Base-by-base conservation (phyloP, 2,797 vertebrate species). In the Sphenopsis melanotis region DNA sequence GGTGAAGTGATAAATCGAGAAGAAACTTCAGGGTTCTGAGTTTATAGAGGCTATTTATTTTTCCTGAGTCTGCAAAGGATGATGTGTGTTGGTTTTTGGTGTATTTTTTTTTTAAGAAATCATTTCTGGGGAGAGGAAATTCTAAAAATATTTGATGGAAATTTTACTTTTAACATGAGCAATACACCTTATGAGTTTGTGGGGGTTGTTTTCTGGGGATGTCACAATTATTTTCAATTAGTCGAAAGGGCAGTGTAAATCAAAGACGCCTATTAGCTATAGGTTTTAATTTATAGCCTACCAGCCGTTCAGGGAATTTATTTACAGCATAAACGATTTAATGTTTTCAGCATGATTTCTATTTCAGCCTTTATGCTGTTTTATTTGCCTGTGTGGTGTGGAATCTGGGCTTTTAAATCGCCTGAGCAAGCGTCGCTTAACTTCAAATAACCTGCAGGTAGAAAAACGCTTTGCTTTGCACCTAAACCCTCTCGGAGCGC, bases 1-100 rank as follows among this genome's bases (percentile, higher is more conserved):
- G 96, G 97, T 97, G 94, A 97, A 95, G 94, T 96, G 94, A 94
- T 83, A 89, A 83, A 94, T 78, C 63, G 64, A 52, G 80, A 96
- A 95, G 90, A 85, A 96, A 88, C 26, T 65, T 88, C 56, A 75
- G 75, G 71, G 79, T 92, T 96, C 53, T 56, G 66, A 92, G 65
- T 90, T 90, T 91, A 61, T 79, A 91, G 92, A 90, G 61, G 78
- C 41, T 95, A 77, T 96, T 96, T 97, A 66, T 95, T 96, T 97
- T 95, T 95, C 89, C 88, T 92, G 42, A 94, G 55, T 86, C 83
- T 94, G 34, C 80, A 95, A 89, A 61, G 27, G 53, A 52, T 84
- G 37, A 8, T 42, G 52, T 72, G 37, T 63, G n/a, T 42, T 63
- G 50, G 18, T 0, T 71, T 52, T 53, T 30, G 12, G 17, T 49